phyloP scores from a whole-genome alignment of 2,888 invertebrate genomes.

The Oegoconia quadripuncta region DNA sequence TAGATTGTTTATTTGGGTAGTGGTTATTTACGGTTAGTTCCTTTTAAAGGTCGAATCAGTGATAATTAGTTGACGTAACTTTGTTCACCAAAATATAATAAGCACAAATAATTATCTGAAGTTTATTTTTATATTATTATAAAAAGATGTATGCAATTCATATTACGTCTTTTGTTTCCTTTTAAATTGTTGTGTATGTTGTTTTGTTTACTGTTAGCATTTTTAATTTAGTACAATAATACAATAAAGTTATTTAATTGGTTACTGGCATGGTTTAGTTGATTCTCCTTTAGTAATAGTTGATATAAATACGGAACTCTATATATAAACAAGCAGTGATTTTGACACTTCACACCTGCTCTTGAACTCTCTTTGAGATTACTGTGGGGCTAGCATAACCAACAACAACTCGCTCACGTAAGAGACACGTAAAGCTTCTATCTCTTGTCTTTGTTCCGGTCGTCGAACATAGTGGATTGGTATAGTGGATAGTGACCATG shows the following conservation, averaged over 20 bases:
- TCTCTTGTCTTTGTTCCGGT: too few relatives aligned
- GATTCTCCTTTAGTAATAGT: too few relatives aligned
- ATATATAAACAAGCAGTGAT: too few relatives aligned
- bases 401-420: too few relatives aligned
- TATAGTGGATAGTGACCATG: too few relatives aligned
- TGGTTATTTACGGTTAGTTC: not conserved
- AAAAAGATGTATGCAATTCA: not conserved
- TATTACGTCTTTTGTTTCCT: slow-evolving; percentile 1
- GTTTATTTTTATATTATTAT: slow-evolving; percentile 1
- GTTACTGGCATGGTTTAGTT: slow-evolving; percentile 23
- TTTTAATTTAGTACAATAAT: slow-evolving; percentile 28
- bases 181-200: slow-evolving; percentile 35
- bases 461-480: too few relatives aligned
- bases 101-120: slow-evolving; percentile 5
- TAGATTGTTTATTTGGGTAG: not conserved
- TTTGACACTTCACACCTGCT: too few relatives aligned
- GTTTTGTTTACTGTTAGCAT: slow-evolving; percentile 39
- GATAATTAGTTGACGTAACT: not conserved
- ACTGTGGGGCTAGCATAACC: too few relatives aligned
- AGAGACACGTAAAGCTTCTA: too few relatives aligned
- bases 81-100: slow-evolving; percentile 4
- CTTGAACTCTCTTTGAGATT: too few relatives aligned
- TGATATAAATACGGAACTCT: too few relatives aligned
- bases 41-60: slow-evolving; percentile 1
- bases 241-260: slow-evolving; percentile 45